Percentiles rank a stretch among this genome's conserved stretches.
phyloP scores from a whole-genome alignment of 1,140 invertebrate genomes.

The Heterodera schachtii region DNA sequence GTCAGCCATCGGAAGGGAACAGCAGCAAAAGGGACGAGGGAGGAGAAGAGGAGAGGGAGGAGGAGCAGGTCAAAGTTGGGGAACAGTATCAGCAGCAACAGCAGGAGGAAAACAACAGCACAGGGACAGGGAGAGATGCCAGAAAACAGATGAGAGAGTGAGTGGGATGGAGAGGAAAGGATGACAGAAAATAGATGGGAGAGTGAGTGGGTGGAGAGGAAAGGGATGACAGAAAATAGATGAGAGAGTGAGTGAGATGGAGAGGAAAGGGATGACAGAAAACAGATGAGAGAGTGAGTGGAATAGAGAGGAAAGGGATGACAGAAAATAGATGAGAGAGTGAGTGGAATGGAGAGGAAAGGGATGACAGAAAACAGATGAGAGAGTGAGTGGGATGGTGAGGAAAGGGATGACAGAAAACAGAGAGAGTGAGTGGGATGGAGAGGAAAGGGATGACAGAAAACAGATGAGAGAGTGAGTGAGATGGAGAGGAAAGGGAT shows the following conservation, averaged over 20 bases:
- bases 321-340: too few relatives aligned
- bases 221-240: neutral
- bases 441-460: too few relatives aligned
- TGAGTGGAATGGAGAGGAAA: too few relatives aligned
- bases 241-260: neutral
- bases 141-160: neutral
- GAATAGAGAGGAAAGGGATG: too few relatives aligned
- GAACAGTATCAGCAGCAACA: conserved; percentile 14
- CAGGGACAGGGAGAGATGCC: neutral
- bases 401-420: too few relatives aligned
- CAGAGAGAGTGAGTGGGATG: too few relatives aligned
- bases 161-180: neutral
- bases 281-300: too few relatives aligned
- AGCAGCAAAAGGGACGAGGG: neutral
- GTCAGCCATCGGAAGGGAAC: neutral
- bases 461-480: too few relatives aligned
- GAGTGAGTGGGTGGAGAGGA: neutral
- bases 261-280: neutral
- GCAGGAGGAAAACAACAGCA: neutral
- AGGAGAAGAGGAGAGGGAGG: neutral
- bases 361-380: too few relatives aligned
- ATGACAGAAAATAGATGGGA: neutral
- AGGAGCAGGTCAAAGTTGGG: neutral
- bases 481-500: too few relatives aligned
- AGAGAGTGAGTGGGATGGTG: too few relatives aligned